These are phyloP conservation scores for Mechanitis messenoides DNA, from an alignment of 2,888 invertebrate genomes.

Conservation along the genomic window DNA sequence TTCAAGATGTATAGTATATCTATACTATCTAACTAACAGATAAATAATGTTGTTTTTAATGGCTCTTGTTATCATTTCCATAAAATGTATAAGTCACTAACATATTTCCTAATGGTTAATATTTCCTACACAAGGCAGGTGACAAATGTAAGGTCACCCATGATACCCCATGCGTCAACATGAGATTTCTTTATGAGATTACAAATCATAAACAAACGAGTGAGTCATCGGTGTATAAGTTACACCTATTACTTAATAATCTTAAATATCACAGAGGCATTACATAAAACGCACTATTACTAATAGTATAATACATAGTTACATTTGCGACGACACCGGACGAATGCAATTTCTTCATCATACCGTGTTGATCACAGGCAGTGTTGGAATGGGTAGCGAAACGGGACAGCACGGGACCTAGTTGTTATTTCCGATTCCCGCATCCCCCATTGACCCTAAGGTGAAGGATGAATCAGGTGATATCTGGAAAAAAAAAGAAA, in stretches of 20 bases:
- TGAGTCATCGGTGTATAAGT: conserved; percentile 48
- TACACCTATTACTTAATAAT: conserved; percentile 49
- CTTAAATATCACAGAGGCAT: conserved; percentile 69
- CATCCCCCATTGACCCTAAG: conserved; percentile 26
- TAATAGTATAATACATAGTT: conserved; percentile 38
- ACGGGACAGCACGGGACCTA: conserved; percentile 36
- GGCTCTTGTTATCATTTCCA: background rate
- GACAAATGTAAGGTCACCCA: conserved; percentile 4
- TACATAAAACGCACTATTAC: conserved; percentile 39
- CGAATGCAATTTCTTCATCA: conserved; percentile 64
- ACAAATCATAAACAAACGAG: conserved; percentile 47
- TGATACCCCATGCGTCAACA: conserved; percentile 39
- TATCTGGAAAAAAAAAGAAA: conserved; percentile 59
- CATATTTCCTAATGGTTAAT: background rate
- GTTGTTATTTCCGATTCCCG: conserved; percentile 14
- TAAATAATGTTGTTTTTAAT: background rate
- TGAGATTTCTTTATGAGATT: conserved; percentile 43
- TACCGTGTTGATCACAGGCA: conserved; percentile 64
- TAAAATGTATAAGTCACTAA: background rate
- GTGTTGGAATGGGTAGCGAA: conserved; percentile 58
- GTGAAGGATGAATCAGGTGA: conserved; percentile 32
- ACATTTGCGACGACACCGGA: conserved; percentile 66
- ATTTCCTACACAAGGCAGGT: conserved; percentile 4
- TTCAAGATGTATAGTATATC: too few relatives aligned
- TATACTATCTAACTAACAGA: background rate